These are phyloP conservation scores for Papilio dardanus DNA, from an alignment of 1,140 invertebrate species.

Conservation along the genomic window DNA sequence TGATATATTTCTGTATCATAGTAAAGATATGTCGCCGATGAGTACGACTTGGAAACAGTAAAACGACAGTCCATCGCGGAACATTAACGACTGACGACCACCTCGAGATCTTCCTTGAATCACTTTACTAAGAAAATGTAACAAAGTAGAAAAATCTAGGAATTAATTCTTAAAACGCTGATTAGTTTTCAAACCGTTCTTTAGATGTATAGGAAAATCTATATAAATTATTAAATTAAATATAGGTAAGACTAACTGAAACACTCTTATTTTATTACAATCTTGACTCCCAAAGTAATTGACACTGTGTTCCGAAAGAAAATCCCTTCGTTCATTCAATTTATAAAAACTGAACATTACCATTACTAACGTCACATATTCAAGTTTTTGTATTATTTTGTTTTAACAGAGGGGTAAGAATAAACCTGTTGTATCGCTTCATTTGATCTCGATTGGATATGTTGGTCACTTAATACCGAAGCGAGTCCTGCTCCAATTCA, in stretches of 20 bases:
- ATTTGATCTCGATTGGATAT: constrained; percentile 27
- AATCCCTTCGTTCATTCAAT: too few species aligned
- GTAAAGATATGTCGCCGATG: constrained; percentile 45
- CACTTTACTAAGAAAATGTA: constrained; percentile 30
- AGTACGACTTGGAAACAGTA: constrained; percentile 45
- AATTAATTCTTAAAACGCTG: constrained; percentile 15
- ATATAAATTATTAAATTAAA: neutral
- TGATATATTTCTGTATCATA: constrained; percentile 50
- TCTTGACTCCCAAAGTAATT: neutral
- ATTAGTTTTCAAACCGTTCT: neutral
- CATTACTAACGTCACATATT: neutral
- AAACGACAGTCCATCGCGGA: constrained; percentile 46
- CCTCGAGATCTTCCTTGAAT: constrained; percentile 44
- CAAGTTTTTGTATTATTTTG: neutral
- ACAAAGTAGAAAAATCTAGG: constrained; percentile 35
- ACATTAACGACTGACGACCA: constrained; percentile 46
- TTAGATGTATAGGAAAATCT: neutral
- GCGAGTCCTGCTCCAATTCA: constrained; percentile 23
- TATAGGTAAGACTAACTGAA: too few species aligned
- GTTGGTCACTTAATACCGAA: constrained; percentile 26
- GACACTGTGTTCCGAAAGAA: neutral
- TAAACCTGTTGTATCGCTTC: constrained; percentile 15
- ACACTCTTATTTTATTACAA: neutral
- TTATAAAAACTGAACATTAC: too few species aligned
- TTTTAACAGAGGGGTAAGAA: neutral